phyloP scores from a whole-genome alignment of 2,113 vertebrate species.

The Salvator merianae region DNA sequence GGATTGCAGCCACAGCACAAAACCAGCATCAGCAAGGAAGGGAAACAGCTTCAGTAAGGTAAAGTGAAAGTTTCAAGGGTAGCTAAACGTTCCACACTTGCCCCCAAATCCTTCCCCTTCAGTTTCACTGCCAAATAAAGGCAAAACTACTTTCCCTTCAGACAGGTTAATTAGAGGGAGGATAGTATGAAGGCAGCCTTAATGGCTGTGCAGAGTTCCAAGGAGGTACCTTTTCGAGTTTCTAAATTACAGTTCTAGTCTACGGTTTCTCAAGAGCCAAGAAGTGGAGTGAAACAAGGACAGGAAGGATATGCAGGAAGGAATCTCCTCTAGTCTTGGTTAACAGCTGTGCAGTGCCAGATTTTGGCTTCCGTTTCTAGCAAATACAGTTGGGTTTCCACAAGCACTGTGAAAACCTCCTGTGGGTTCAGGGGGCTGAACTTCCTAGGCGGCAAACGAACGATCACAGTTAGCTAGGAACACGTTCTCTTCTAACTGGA shows the following conservation, averaged over 20 bases:
- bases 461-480: not conserved
- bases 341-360: not conserved
- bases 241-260: not conserved
- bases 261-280: too few relatives aligned
- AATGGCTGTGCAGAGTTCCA: not conserved
- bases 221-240: not conserved
- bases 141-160: not conserved
- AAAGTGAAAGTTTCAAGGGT: too few relatives aligned
- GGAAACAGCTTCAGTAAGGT: not conserved
- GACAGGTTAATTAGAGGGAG: not conserved
- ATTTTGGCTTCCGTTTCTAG: not conserved
- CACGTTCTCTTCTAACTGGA: too few relatives aligned
- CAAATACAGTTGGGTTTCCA: not conserved
- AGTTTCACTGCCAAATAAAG: not conserved
- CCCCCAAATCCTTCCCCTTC: not conserved
- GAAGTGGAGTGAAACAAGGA: not conserved
- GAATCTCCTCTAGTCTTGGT: not conserved
- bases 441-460: too few relatives aligned
- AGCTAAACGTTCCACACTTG: too few relatives aligned
- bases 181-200: not conserved
- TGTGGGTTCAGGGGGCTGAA: not conserved
- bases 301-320: not conserved
- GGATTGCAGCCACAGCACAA: not conserved
- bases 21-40: not conserved
- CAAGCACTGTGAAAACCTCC: not conserved